Base-by-base conservation (phyloP, 1,140 invertebrate species). In the Andrena cerasifolii region DNA sequence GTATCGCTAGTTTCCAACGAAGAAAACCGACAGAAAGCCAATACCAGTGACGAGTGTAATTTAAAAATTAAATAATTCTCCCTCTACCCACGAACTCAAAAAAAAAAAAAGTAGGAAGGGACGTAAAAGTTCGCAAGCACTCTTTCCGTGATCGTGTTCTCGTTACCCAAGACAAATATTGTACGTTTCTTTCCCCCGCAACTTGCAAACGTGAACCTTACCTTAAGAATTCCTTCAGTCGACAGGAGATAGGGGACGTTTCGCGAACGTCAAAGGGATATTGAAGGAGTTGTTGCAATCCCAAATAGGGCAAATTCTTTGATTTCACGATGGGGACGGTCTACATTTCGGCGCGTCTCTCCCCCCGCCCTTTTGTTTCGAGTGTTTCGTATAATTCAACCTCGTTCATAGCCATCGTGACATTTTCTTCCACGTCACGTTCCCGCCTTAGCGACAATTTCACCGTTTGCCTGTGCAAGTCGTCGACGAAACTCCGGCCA, bases 381-480 rank as follows among this genome's bases (percentile, higher is more conserved):
- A 21, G 8, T 21, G 18, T n/a, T 40, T 26, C 16, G 16, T 21
- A 53, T 45, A 58, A 58, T 6, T 12, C 7, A 8, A 12, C 26
- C 18, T 18, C 49, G 26, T n/a, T 16, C 6, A 24, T 28, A 28
- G 3, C 16, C 18, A 10, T 21, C 0, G 16, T 28, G 43, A 33
- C 45, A 53, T 80, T 10, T 43, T 49, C 49, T 67, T 68, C 68
- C 54, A 18, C 31, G n/a, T 75, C 47, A 63, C 43, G 70, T 75
- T 12, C 8, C 36, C n/a, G 28, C 75, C 51, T 28, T 49, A 14
- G 26, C 47, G 43, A 67, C 59, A 61, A 79, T 81, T 74, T 58
- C 24, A 80, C 51, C 36, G 58, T 40, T 80, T 28, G 49, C n/a
- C 33, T 21, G 43, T 49, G 12, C 40, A 31, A 67, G 16, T 56